phyloP scores from a whole-genome alignment of 2,888 invertebrate species.

The Aphelenchoides bicaudatus region DNA sequence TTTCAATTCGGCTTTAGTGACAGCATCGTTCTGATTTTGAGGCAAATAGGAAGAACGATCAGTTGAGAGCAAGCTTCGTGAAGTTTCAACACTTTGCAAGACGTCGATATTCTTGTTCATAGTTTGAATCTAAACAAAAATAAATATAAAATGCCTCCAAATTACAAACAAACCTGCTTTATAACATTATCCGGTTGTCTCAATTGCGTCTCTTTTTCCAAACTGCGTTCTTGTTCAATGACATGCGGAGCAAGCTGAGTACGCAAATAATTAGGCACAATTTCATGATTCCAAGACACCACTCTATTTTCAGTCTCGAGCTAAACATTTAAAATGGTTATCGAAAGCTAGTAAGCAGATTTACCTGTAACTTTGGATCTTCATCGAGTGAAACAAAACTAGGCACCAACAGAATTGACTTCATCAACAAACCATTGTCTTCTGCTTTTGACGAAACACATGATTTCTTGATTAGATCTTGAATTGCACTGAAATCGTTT shows the following conservation, averaged over 20 bases:
- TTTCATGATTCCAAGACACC: conserved; percentile 50
- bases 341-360: background rate
- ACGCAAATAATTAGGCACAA: conserved; percentile 50
- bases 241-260: conserved; percentile 38
- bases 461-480: conserved; percentile 39
- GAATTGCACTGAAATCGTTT: conserved; percentile 41
- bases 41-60: background rate
- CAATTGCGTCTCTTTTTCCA: conserved; percentile 28
- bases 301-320: conserved; percentile 43
- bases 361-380: conserved; percentile 35
- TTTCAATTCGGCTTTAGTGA: background rate
- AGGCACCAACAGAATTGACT: conserved; percentile 48
- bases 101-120: conserved; percentile 50
- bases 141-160: background rate
- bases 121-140: conserved; percentile 16
- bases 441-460: conserved; percentile 32
- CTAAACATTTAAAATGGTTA: conserved; percentile 25
- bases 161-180: conserved; percentile 29
- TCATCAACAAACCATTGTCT: conserved; percentile 42
- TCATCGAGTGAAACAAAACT: conserved; percentile 45
- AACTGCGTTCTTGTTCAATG: conserved; percentile 29
- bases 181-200: conserved; percentile 22
- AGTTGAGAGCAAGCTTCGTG: no score
- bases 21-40: background rate
- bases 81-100: background rate